Percentiles rank a stretch among this genome's conserved stretches.
Conservation (phyloP, 2,113 vertebrate genomes). For the Bucco capensis region DNA sequence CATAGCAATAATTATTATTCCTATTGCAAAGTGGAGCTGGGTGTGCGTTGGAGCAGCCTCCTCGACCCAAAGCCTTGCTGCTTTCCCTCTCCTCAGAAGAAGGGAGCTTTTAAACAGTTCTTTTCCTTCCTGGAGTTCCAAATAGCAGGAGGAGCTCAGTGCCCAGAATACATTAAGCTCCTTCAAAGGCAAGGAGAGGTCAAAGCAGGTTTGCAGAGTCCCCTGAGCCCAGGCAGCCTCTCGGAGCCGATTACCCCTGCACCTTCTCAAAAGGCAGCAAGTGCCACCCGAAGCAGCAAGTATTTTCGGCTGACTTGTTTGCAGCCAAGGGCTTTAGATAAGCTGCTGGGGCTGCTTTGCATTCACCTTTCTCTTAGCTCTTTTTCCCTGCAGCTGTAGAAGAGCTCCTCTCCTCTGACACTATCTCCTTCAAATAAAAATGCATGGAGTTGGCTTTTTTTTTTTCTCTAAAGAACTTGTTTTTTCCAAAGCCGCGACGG, state of each 20-base stretch:
- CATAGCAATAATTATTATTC: neutral
- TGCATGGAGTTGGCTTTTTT: constrained; percentile 29
- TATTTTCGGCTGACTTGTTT: neutral
- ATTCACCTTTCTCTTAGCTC: neutral
- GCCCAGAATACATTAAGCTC: neutral
- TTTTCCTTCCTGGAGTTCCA: neutral
- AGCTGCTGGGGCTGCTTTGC: neutral
- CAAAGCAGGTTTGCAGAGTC: fast-evolving
- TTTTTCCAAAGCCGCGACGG: neutral
- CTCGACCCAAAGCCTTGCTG: neutral
- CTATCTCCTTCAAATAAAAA: constrained; percentile 42
- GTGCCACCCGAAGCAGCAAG: neutral
- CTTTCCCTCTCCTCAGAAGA: neutral
- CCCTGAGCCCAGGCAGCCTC: neutral
- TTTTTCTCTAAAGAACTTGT: neutral
- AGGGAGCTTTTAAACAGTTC: no score
- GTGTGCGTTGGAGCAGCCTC: fast-evolving
- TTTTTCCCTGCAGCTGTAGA: neutral
- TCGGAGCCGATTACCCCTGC: fast-evolving
- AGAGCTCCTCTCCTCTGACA: neutral
- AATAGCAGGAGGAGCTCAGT: neutral
- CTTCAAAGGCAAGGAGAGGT: neutral
- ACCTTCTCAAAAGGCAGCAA: neutral
- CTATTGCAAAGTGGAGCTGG: neutral
- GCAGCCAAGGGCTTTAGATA: neutral